Conservation (phyloP, 1,140 invertebrate genomes). For the Cotesia chilonis region DNA sequence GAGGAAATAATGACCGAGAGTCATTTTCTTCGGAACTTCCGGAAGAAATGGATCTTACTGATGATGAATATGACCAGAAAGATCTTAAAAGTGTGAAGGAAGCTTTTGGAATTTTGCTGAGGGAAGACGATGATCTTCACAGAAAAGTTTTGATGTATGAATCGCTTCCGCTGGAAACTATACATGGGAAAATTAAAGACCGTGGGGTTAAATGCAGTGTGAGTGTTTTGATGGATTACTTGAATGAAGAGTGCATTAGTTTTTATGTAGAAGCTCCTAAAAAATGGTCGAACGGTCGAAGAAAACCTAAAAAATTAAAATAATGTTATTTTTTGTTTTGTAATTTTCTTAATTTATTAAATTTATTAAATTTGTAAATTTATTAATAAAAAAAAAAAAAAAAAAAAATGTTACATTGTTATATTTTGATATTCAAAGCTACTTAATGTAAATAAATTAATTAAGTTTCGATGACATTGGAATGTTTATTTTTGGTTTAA, state of each 20-base stretch:
- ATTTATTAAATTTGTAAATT: slow-evolving; percentile 5
- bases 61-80: slow-evolving; percentile 27
- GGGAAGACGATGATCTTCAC: slow-evolving; percentile 53
- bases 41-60: slow-evolving; percentile 47
- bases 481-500: slow-evolving; percentile 33
- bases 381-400: background rate
- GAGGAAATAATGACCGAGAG: background rate
- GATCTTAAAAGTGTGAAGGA: slow-evolving; percentile 45
- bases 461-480: slow-evolving; percentile 6
- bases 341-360: background rate
- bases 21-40: slow-evolving; percentile 9
- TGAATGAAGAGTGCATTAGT: slow-evolving; percentile 64
- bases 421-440: background rate
- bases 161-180: slow-evolving; percentile 60
- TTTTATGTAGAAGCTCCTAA: slow-evolving; percentile 43
- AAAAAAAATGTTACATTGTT: slow-evolving; percentile 12
- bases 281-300: slow-evolving; percentile 11
- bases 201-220: slow-evolving; percentile 52
- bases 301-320: slow-evolving; percentile 34
- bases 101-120: slow-evolving; percentile 54
- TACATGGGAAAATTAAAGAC: slow-evolving; percentile 55
- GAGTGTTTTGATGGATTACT: slow-evolving; percentile 46
- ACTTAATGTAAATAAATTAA: background rate
- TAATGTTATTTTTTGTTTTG: slow-evolving; percentile 1
- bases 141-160: slow-evolving; percentile 63